Evolutionary conservation across 2,888 invertebrate genomes (phyloP), one percentile per base, ranked within the genome.

Genomic region (Cephus spinipes): DNA sequence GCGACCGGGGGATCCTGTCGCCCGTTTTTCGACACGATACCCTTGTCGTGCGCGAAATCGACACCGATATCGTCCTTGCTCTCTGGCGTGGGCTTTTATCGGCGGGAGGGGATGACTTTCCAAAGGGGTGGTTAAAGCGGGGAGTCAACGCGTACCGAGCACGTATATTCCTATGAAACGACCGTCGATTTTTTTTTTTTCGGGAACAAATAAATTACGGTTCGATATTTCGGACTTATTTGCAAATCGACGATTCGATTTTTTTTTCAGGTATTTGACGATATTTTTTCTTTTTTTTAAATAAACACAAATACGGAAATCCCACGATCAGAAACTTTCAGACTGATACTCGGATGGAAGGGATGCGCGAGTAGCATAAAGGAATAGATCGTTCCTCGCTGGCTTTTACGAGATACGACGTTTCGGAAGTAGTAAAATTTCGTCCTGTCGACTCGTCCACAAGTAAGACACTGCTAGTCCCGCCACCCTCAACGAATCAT

Each of bases 11-110:
- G 55, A 55, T 55, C 55, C 55, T 23, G 55, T 55, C 55, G 23
- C 23, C 55, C 55, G 55, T 89, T 89, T 89, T 89, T 89, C 87
- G 85, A 86, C 87, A 86, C 86, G 89, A 89, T 89, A 89, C 86
- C 82, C 88, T 89, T 89, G 89, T 88, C 83, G 81, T 79, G 80
- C 84, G 89, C 88, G 89, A 55, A 55, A 55, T 23, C 55, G 55
- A 55, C 55, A 55, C 55, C 55, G 55, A 23, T 23, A 23, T 9
- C 55, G 55, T 55, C 55, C 55, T 55, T 55, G 55, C 55, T 55
- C 55, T 55, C 55, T 55, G 23, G 55, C 55, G 23, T 55, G 55
- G 55, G 55, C 55, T 55, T 55, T 73, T 30, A 73, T 73, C 73
- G 23, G 23, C 31, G 34, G 4, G 73, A 73, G 35, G 12, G 34